These are phyloP conservation scores for Tychaedon coryphoeus DNA, from an alignment of 2,113 vertebrate species.

Conservation along the genomic window DNA sequence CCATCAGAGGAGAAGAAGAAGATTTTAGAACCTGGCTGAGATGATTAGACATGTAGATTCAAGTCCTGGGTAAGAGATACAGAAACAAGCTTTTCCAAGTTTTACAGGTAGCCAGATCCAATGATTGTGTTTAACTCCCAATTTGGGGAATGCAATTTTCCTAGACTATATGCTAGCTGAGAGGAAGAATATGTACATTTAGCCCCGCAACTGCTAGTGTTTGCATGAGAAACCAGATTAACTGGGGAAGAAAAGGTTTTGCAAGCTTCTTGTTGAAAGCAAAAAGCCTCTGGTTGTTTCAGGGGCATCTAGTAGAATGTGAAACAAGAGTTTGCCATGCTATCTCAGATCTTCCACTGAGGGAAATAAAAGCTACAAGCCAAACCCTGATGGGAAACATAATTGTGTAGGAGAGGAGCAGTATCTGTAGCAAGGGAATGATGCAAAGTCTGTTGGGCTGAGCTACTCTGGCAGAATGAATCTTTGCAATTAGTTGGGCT, in stretches of 20 bases:
- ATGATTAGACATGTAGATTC: not conserved
- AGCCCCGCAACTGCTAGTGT: not conserved
- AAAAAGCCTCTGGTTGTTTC: not conserved
- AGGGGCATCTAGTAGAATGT: not conserved
- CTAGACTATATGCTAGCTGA: not conserved
- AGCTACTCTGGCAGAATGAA: not conserved
- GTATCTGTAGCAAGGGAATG: not conserved
- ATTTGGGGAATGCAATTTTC: not conserved
- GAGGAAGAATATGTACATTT: not conserved
- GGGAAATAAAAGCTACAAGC: not conserved
- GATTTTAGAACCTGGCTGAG: not conserved
- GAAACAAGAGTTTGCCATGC: not conserved
- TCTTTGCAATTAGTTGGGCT: not conserved
- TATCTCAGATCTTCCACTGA: not conserved
- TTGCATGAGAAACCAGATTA: not conserved
- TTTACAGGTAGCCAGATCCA: not conserved
- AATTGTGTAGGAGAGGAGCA: not conserved
- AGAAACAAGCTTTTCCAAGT: not conserved
- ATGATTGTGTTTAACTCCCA: not conserved
- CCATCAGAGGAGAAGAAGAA: not conserved
- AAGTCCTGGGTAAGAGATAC: not conserved
- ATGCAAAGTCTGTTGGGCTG: not conserved
- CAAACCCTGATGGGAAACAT: not conserved
- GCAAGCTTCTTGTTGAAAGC: not conserved
- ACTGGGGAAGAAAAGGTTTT: not conserved